Evolutionary conservation across 1,140 invertebrate species (phyloP), one percentile per base, ranked within the genome.

Genomic region (Piezodorus guildinii): DNA sequence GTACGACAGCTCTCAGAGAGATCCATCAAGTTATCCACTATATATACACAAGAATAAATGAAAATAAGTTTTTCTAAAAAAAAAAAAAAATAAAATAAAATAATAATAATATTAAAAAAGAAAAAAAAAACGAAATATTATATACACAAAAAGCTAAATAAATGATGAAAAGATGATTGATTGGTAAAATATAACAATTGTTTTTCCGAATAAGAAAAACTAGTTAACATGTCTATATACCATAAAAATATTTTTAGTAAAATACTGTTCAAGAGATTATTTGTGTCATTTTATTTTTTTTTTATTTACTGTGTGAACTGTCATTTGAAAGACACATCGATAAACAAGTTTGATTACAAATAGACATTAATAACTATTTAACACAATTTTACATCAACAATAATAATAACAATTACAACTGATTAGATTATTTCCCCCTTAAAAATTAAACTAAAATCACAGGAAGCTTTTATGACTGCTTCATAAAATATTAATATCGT

Each of bases 371-470:
- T 25, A 56, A 56, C 17, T 56, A 39, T 56, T 21, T 25, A 56
- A 56, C 52, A 56, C 15, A 56, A 56, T 23, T 25, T 56, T 56
- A 49, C 15, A 56, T 19, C 52, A 56, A 56, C 52, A 56, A 25
- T 56, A 56, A 56, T 23, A 56, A 23, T 56, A 23, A 56, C 23
- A 25, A 56, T 25, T 16, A 56, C 52, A 23, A 56, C 52, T 23
- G 21, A 56, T 56, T 23, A 23, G 23, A 23, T 25, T 23, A 52
- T 19, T 49, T 56, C 15, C n/a, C n/a, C n/a, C 17, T 23, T 39
- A 39, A 56, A 56, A 56, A 56, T 25, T 56, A 16, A 56, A 56
- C 52, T 56, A 56, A 56, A 56, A 56, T 23, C 23, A 21, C 17
- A 21, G 23, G 52, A 56, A 25, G 19, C 17, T 56, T 23, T 10